Conservation (phyloP, 2,113 vertebrate genomes). For the Dermatemys mawii region DNA sequence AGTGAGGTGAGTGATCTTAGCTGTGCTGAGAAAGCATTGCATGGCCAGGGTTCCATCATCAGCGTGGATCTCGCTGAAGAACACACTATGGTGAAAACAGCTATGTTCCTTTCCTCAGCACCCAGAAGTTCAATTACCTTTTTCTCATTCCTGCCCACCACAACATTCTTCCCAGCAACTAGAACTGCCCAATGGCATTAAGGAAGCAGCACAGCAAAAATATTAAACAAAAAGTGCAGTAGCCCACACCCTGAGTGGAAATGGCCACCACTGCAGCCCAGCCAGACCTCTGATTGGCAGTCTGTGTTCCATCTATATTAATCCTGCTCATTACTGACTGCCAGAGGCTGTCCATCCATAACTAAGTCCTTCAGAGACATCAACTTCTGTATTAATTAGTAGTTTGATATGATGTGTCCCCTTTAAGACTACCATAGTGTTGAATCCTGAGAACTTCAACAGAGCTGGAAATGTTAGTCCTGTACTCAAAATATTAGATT, state of each 20-base stretch:
- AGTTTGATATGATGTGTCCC: accelerated
- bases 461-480: neutral
- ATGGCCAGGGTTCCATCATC: neutral
- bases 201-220: neutral
- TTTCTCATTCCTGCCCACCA: neutral
- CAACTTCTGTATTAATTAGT: neutral
- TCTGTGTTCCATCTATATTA: neutral
- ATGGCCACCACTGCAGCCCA: neutral
- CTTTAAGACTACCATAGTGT: neutral
- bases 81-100: neutral
- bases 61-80: neutral
- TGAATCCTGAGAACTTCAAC: neutral
- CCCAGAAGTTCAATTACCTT: neutral
- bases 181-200: neutral
- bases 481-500: neutral
- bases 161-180: neutral
- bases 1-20: neutral
- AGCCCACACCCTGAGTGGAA: neutral
- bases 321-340: neutral
- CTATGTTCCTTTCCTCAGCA: neutral
- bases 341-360: neutral
- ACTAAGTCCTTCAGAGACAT: neutral
- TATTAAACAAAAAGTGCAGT: neutral
- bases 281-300: neutral
- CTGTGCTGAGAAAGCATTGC: neutral